Base-by-base conservation (phyloP, 2,888 invertebrate genomes). In the Bellardia pandia region DNA sequence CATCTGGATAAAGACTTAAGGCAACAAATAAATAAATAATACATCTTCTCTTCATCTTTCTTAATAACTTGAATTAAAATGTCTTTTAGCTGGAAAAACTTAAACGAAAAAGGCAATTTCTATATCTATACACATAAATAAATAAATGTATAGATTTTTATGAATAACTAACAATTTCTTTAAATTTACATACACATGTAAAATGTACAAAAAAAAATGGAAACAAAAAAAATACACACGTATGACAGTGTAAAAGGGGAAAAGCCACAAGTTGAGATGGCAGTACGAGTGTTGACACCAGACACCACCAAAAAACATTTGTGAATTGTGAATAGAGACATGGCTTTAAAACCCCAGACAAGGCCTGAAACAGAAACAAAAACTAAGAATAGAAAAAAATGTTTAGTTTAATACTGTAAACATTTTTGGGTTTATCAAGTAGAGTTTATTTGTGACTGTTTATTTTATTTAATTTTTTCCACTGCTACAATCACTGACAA, bases 261-360 rank as follows among this genome's bases (percentile, higher is more conserved):
- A 81, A 86, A 82, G 86, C 81, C 86, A 86, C 77, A 78, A 86
- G 82, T 86, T 82, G 66, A 82, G 82, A 86, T 86, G 82, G 78
- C 86, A 86, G 77, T 82, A 82, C 74, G 78, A 85, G 81, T 86
- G 86, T 86, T 86, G 86, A 82, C 86, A 86, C 68, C 68, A 86
- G 86, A 86, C 86, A 86, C 86, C 40, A 77, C 42, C 37, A 64
- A 82, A 16, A 71, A 85, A 85, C 86, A 74, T 82, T 82, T 60
- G 77, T 45, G 74, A 85, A 33, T 79, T 78, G 72, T 85, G 74
- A 79, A 85, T 85, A 79, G 9, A 85, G 85, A 85, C 79, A 68
- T 85, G 85, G 79, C 64, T 75, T 62, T 85, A 42, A 62, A 53
- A 37, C 68, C 68, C 74, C 60, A 62, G 60, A 69, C 74, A 79